These are phyloP conservation scores for Seladonia tumulorum DNA, from an alignment of 2,888 invertebrate species.

Conservation along the genomic window DNA sequence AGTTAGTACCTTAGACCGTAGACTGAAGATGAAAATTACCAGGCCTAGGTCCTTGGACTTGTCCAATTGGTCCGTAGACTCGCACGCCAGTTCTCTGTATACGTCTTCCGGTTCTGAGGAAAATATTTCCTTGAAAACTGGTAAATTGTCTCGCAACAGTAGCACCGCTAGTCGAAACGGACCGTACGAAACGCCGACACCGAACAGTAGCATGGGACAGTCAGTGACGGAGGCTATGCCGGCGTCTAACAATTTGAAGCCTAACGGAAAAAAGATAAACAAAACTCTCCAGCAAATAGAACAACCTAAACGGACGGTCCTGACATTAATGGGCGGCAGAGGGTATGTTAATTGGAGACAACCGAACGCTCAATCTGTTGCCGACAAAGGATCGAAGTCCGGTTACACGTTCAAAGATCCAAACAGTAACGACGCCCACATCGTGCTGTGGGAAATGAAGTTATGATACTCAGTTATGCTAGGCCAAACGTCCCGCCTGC, in stretches of 20 bases:
- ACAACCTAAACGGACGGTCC: slow-evolving; percentile 89
- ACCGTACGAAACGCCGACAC: slow-evolving; percentile 79
- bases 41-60: slow-evolving; percentile 92
- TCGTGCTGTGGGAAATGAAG: slow-evolving; percentile 96
- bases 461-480: slow-evolving; percentile 85
- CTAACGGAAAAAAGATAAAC: slow-evolving; percentile 77
- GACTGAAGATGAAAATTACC: slow-evolving; percentile 92
- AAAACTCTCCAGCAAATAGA: slow-evolving; percentile 83
- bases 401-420: slow-evolving; percentile 86
- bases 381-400: slow-evolving; percentile 81
- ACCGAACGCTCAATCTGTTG: slow-evolving; percentile 85
- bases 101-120: slow-evolving; percentile 95
- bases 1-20: slow-evolving; percentile 92
- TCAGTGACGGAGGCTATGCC: slow-evolving; percentile 76
- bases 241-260: slow-evolving; percentile 69
- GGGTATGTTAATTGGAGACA: slow-evolving; percentile 95
- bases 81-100: slow-evolving; percentile 91
- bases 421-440: slow-evolving; percentile 94
- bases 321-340: slow-evolving; percentile 94
- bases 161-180: slow-evolving; percentile 90
- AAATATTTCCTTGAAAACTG: slow-evolving; percentile 89
- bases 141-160: slow-evolving; percentile 90
- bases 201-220: slow-evolving; percentile 73
- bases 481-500: slow-evolving; percentile 50
- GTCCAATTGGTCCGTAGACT: slow-evolving; percentile 95